Evolutionary conservation across 2,888 invertebrate species (phyloP).

Genomic region (Nemotelus nigrinus): DNA sequence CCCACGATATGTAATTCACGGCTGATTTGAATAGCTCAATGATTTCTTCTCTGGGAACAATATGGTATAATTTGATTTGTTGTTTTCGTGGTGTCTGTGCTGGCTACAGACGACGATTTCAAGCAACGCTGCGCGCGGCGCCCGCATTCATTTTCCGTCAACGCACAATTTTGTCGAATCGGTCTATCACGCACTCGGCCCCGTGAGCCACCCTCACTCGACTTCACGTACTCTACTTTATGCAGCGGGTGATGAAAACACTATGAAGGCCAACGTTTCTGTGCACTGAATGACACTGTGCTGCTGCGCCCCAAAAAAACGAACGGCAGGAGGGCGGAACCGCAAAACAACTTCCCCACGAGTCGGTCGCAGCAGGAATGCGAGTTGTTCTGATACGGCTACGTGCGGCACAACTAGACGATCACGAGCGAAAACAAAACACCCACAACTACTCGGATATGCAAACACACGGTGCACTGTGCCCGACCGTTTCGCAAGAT

Average conservation of each 20-base stretch:
- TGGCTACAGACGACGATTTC: background rate
- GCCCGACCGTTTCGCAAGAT: background rate
- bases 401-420: background rate
- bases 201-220: background rate
- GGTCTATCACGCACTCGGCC: constrained; percentile 1
- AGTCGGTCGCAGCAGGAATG: background rate
- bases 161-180: background rate
- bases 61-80: too few relatives aligned
- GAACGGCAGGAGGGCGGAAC: background rate
- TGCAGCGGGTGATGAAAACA: background rate
- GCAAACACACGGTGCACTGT: background rate
- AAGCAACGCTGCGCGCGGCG: constrained; percentile 1
- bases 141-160: constrained; percentile 27
- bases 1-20: background rate
- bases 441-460: background rate
- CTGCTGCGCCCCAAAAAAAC: background rate
- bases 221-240: background rate
- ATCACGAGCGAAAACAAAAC: constrained; percentile 13
- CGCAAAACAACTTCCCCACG: constrained; percentile 3
- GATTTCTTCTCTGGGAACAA: too few relatives aligned
- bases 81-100: too few relatives aligned
- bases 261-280: constrained; percentile 12
- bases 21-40: background rate
- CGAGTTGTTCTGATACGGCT: too few relatives aligned
- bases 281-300: too few relatives aligned